Evolutionary conservation across 2,888 invertebrate species (phyloP).

Genomic region (Crematogaster levior): DNA sequence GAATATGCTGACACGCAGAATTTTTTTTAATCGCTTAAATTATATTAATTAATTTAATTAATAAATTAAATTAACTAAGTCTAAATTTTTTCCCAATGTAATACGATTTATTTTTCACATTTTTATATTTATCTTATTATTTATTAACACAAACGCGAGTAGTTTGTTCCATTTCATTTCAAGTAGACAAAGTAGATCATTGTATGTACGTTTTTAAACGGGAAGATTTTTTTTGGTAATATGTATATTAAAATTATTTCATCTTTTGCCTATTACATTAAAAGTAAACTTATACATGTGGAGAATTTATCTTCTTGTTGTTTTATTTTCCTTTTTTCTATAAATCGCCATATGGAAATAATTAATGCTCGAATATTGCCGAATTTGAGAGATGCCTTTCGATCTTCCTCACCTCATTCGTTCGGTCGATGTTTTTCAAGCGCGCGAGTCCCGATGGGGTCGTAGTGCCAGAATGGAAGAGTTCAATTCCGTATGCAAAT

Average conservation of each 20-base stretch:
- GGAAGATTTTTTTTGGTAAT: too few species aligned
- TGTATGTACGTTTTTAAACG: neutral
- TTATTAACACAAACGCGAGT: neutral
- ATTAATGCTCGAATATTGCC: constrained; percentile 29
- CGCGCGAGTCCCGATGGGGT: constrained; percentile 50
- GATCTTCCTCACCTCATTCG: constrained; percentile 39
- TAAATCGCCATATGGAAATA: neutral
- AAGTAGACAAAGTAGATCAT: neutral
- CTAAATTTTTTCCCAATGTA: neutral
- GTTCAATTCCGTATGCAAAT: constrained; percentile 81
- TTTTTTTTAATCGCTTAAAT: neutral
- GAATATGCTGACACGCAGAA: neutral
- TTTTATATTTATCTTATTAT: constrained; percentile 4
- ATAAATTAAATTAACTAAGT: too few species aligned
- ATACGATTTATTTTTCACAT: neutral
- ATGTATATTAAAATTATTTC: neutral
- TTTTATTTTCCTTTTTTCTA: neutral
- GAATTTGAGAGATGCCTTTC: constrained; percentile 35
- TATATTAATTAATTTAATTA: too few species aligned
- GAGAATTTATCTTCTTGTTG: too few species aligned
- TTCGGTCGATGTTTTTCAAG: constrained; percentile 56
- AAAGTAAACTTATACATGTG: neutral
- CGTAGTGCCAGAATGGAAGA: constrained; percentile 63
- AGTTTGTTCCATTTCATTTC: neutral
- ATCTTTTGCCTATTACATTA: neutral